Evolutionary conservation across 2,888 invertebrate genomes (phyloP).

Genomic region (Liopterus haemorrhoidalis): DNA sequence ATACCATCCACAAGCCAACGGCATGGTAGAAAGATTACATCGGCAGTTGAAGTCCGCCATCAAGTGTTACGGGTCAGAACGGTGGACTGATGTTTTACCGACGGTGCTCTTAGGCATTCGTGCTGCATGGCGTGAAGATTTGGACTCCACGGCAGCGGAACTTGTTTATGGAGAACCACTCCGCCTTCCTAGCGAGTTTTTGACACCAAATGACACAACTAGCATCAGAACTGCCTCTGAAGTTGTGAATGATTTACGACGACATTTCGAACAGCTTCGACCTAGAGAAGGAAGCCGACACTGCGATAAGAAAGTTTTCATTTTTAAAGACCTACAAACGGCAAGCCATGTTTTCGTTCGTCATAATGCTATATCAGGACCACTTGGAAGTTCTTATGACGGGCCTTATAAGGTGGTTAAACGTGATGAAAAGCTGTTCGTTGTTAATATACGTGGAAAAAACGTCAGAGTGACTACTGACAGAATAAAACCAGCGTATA

Average conservation of each 20-base stretch:
- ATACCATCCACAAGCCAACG: constrained; percentile 41
- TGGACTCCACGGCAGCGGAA: constrained; percentile 23
- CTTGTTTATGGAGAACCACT: constrained; percentile 26
- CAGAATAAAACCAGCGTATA: constrained; percentile 8
- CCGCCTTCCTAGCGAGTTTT: constrained; percentile 25
- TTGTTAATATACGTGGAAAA: neutral
- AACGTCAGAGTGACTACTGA: neutral
- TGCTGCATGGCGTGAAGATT: too few relatives aligned
- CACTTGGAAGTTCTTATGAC: neutral
- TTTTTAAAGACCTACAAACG: neutral
- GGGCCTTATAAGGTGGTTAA: neutral
- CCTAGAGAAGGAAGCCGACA: neutral
- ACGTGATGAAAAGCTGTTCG: constrained; percentile 1
- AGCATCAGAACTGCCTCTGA: too few relatives aligned
- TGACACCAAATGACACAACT: constrained; percentile 4
- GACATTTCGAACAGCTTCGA: neutral
- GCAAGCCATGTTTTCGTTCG: neutral
- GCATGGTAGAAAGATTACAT: constrained; percentile 43
- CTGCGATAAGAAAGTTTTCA: neutral
- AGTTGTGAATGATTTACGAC: neutral
- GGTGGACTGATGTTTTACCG: too few relatives aligned
- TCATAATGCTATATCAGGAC: neutral
- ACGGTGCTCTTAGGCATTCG: too few relatives aligned
- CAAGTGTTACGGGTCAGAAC: constrained; percentile 29
- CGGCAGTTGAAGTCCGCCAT: constrained; percentile 38